phyloP scores from a whole-genome alignment of 2,797 vertebrate genomes.

The Fundulus diaphanus region DNA sequence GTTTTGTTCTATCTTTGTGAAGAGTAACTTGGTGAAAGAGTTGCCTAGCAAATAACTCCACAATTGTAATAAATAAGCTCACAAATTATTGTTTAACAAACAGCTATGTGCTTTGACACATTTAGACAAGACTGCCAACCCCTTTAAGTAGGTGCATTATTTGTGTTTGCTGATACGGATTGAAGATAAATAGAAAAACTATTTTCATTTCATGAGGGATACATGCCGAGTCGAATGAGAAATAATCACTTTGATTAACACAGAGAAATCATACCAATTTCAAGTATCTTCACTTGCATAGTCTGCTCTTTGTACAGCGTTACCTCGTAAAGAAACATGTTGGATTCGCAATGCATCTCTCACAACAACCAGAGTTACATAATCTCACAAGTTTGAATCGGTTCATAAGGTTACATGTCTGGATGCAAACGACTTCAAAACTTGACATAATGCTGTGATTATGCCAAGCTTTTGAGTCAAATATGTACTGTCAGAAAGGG shows the following conservation, averaged over 20 bases:
- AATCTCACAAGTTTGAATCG: slow-evolving; percentile 43
- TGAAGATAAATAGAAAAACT: slow-evolving; percentile 31
- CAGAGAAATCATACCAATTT: slow-evolving; percentile 34
- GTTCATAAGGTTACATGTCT: slow-evolving; percentile 43
- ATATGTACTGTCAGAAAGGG: slow-evolving; percentile 71
- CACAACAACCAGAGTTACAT: slow-evolving; percentile 62
- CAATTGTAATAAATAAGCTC: not conserved
- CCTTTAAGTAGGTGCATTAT: slow-evolving; percentile 2
- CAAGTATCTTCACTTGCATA: slow-evolving; percentile 35
- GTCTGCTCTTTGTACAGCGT: slow-evolving; percentile 49
- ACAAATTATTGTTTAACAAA: slow-evolving; percentile 3
- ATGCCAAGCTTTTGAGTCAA: slow-evolving; percentile 68
- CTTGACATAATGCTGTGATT: slow-evolving; percentile 60
- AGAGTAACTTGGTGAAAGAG: not conserved
- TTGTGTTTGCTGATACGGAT: slow-evolving; percentile 8
- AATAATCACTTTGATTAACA: slow-evolving; percentile 50
- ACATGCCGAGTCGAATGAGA: slow-evolving; percentile 65
- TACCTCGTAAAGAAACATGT: slow-evolving; percentile 70
- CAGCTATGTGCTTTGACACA: not conserved
- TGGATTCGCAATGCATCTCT: slow-evolving; percentile 70
- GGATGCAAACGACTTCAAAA: slow-evolving; percentile 56
- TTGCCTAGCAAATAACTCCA: not conserved
- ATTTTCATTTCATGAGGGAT: slow-evolving; percentile 78
- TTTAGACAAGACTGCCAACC: slow-evolving; percentile 28
- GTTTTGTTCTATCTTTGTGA: not conserved